Percentiles rank a stretch among this genome's conserved stretches.
Conservation (phyloP, 2,888 invertebrate genomes). For the Xestia ashworthii region DNA sequence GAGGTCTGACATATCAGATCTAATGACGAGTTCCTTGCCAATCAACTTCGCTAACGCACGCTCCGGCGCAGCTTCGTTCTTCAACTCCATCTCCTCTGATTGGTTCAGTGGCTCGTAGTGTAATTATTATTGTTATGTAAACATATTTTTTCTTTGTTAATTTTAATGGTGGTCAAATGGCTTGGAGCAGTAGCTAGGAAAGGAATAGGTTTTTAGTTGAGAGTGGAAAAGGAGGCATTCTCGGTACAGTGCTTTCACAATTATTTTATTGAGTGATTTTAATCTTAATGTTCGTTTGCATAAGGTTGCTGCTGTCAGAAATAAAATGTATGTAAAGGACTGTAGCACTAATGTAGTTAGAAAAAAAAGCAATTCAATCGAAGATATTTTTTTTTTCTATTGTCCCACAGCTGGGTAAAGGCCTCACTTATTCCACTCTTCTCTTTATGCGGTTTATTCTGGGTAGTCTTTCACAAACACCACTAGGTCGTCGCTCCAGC, state of each 20-base stretch:
- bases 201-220: not conserved
- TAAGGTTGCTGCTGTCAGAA: not conserved
- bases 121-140: conserved; percentile 30
- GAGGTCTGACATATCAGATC: conserved; percentile 81
- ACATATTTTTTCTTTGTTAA: conserved; percentile 2
- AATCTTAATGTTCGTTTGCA: not conserved
- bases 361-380: not conserved
- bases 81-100: conserved; percentile 95
- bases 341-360: not conserved
- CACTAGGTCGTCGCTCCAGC: no score
- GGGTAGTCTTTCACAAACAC: no score
- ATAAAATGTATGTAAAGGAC: not conserved
- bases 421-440: no score
- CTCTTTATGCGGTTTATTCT: no score
- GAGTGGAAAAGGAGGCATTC: not conserved
- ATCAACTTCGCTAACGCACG: conserved; percentile 91
- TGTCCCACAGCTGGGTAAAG: no score
- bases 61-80: conserved; percentile 95
- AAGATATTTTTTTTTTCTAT: no score
- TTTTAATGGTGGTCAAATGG: conserved; percentile 3
- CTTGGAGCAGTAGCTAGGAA: not conserved
- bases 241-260: not conserved
- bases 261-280: not conserved
- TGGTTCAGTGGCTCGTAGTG: conserved; percentile 92
- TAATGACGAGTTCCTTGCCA: conserved; percentile 84